A percentile compares a stretch with the other conserved stretches of the same genome.
Evolutionary conservation across 2,888 invertebrate genomes (phyloP).

Genomic region (Heliconius ismenius): DNA sequence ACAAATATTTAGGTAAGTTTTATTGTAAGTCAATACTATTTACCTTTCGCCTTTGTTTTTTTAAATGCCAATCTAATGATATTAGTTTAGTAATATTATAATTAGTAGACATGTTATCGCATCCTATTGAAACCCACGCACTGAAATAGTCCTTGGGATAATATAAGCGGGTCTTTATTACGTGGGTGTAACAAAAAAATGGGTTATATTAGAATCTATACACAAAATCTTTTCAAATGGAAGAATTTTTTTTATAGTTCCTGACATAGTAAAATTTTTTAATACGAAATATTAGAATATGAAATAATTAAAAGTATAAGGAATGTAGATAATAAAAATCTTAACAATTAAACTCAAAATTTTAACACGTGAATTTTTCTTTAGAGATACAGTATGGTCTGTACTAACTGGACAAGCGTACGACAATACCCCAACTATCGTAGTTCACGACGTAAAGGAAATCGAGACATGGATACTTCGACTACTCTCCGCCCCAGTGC

Average conservation of each 20-base stretch:
- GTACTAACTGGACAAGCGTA: slow-evolving; percentile 92
- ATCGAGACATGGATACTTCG: slow-evolving; percentile 99
- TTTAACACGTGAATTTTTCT: slow-evolving; percentile 12
- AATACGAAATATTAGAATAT: not conserved
- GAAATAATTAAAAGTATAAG: not conserved
- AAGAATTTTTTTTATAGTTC: not conserved
- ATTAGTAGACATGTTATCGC: slow-evolving; percentile 21
- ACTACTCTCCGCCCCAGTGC: slow-evolving; percentile 97
- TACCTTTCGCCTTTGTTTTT: not conserved
- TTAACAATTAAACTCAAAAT: not conserved
- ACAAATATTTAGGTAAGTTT: slow-evolving; percentile 88
- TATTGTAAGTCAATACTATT: not conserved
- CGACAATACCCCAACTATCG: slow-evolving; percentile 91
- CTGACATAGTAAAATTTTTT: too few species aligned
- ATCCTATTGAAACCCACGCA: slow-evolving; percentile 21
- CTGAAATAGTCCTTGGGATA: slow-evolving; percentile 4
- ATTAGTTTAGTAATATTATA: slow-evolving; percentile 3
- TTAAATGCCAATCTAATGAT: not conserved
- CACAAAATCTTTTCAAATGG: not conserved
- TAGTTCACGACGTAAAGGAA: slow-evolving; percentile 97
- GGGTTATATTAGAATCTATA: not conserved
- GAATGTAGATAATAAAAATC: not conserved
- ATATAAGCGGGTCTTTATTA: slow-evolving; percentile 1
- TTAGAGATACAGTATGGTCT: slow-evolving; percentile 97
- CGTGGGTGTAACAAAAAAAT: slow-evolving; percentile 4